Evolutionary conservation across 2,888 invertebrate genomes (phyloP), one percentile per base, ranked within the genome.

Genomic region (Ochropacha duplaris): DNA sequence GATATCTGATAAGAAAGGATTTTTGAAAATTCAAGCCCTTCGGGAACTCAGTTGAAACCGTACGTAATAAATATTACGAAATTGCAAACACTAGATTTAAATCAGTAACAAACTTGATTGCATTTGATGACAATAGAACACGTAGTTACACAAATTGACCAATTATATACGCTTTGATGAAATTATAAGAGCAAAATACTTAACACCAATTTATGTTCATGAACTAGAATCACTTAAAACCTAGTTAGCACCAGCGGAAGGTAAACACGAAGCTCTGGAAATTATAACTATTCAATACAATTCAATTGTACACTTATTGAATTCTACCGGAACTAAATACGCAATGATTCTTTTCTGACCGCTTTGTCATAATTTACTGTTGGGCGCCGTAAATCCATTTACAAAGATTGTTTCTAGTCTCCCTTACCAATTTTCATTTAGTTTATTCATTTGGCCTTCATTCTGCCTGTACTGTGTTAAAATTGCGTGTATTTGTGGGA

Each of bases 241-340:
- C 9, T 44, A 44, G n/a, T 26, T 51, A 28, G 19, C n/a, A 28
- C 51, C 26, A 16, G 31, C 31, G 6, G 28, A 31, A 19, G 12
- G 34, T 52, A 31, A 52, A 52, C 52, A 52, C 34, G 52, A 52
- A 34, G 31, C 52, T 34, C 22, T 34, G 52, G 9, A 31, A 50
- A 31, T 31, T 31, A 22, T 34, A 19, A 52, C 12, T 11, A 31
- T 31, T 34, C 8, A 34, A 19, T 16, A 19, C 51, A 31, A 8
- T 4, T 31, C 11, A 19, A 12, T 52, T 19, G 31, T 44, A 31
- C 0, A n/a, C 52, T 19, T 31, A 34, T 31, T 52, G 52, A 22
- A 11, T 19, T 31, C 14, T 31, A 52, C 31, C 52, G 52, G 52
- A 52, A 52, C 52, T 31, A 24, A 52, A 11, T 28, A 6, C 9